Percentiles rank a stretch among this genome's conserved stretches.
phyloP scores from a whole-genome alignment of 2,113 vertebrate genomes.

The Eublepharis macularius region DNA sequence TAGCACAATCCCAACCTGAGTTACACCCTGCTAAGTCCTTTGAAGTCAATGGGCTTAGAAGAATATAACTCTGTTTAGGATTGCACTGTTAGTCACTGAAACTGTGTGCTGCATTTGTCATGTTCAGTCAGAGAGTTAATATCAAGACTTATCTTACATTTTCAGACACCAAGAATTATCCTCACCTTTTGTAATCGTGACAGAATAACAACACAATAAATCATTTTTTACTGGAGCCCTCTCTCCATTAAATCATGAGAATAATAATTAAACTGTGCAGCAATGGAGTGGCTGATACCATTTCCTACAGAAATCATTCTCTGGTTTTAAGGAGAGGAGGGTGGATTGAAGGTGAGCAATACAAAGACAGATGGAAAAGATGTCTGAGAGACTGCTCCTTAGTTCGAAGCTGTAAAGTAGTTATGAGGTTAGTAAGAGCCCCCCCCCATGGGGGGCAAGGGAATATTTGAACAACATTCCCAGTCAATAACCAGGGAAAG shows the following conservation, averaged over 20 bases:
- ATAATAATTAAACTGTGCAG: slow-evolving; percentile 60
- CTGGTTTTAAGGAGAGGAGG: slow-evolving; percentile 25
- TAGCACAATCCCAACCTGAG: no score
- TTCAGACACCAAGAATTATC: slow-evolving; percentile 44
- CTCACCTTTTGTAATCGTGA: slow-evolving; percentile 43
- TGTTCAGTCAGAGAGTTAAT: slow-evolving; percentile 2
- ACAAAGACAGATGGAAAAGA: slow-evolving; percentile 21
- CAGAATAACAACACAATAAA: slow-evolving; percentile 53
- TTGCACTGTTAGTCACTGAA: slow-evolving; percentile 10
- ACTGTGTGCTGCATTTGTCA: slow-evolving; percentile 34
- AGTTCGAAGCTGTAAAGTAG: neutral
- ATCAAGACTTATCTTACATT: slow-evolving; percentile 50
- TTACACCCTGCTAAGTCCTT: no score
- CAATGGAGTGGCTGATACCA: slow-evolving; percentile 42
- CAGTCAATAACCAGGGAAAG: slow-evolving; percentile 17
- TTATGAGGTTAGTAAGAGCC: neutral
- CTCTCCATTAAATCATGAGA: slow-evolving; percentile 55
- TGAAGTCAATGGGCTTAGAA: no score
- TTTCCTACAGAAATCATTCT: slow-evolving; percentile 53
- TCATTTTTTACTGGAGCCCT: slow-evolving; percentile 41
- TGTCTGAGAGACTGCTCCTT: slow-evolving; percentile 4
- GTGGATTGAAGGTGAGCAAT: slow-evolving; percentile 24
- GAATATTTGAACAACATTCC: neutral
- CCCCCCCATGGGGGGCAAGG: accelerated
- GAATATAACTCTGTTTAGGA: no score